Conservation (phyloP, 1,140 invertebrate genomes). For the Venturia canescens region DNA sequence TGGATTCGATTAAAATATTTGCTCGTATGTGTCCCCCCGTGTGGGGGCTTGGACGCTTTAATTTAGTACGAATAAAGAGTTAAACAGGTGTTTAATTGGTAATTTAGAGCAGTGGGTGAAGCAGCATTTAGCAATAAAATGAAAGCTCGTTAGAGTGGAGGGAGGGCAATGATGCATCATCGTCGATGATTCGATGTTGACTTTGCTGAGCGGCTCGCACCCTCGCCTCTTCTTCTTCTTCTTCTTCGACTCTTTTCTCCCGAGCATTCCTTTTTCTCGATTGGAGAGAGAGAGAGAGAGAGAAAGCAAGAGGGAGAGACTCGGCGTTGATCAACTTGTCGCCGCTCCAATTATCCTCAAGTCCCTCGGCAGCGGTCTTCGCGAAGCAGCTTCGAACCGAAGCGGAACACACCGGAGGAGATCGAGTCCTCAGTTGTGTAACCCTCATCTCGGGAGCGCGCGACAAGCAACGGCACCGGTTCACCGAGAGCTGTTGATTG, state of each 20-base stretch:
- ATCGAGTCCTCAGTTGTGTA: neutral
- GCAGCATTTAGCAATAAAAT: too few relatives aligned
- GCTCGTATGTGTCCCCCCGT: too few relatives aligned
- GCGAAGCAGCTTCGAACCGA: neutral
- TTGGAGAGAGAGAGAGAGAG: slow-evolving; percentile 4
- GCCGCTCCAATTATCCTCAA: slow-evolving; percentile 38
- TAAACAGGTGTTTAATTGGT: too few relatives aligned
- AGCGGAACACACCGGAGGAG: slow-evolving; percentile 6
- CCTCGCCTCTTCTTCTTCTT: slow-evolving; percentile 27
- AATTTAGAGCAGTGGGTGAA: too few relatives aligned
- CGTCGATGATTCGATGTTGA: neutral
- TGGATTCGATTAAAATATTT: too few relatives aligned
- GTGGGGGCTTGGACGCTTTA: too few relatives aligned
- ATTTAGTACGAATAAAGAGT: too few relatives aligned
- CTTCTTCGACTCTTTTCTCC: slow-evolving; percentile 30
- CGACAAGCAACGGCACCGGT: neutral
- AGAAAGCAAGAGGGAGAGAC: neutral
- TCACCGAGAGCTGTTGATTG: slow-evolving; percentile 32
- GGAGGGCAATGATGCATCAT: slow-evolving; percentile 14
- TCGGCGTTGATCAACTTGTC: slow-evolving; percentile 43
- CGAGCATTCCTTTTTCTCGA: slow-evolving; percentile 27
- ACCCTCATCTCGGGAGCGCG: slow-evolving; percentile 33
- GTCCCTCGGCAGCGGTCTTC: slow-evolving; percentile 16
- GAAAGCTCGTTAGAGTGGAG: too few relatives aligned
- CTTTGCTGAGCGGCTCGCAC: neutral